phyloP scores from a whole-genome alignment of 1,140 invertebrate species.

The Meloidogyne hapla region DNA sequence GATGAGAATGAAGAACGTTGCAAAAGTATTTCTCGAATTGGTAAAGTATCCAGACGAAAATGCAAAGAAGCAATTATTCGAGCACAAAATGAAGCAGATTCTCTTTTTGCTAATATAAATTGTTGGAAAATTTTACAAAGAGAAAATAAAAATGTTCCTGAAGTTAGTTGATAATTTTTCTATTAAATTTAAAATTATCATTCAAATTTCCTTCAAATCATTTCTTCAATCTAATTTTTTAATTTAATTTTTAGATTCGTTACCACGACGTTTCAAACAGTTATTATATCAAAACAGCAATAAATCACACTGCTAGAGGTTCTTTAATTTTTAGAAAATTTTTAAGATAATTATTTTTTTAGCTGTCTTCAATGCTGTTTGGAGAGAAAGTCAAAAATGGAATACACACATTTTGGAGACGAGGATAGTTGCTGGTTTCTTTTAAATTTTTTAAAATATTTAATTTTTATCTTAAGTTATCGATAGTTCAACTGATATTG shows the following conservation, averaged over 20 bases:
- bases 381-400: conserved; percentile 40
- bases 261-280: conserved; percentile 29
- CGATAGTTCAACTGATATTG: conserved; percentile 31
- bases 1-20: conserved; percentile 15
- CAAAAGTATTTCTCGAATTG: conserved; percentile 27
- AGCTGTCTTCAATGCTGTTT: conserved; percentile 33
- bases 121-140: conserved; percentile 23
- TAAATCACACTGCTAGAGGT: conserved; percentile 15
- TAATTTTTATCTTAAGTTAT: conserved; percentile 15
- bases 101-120: conserved; percentile 7
- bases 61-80: conserved; percentile 26
- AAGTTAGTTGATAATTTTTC: neutral
- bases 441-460: conserved; percentile 14
- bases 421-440: conserved; percentile 23
- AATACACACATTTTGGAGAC: conserved; percentile 35
- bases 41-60: conserved; percentile 16
- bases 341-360: neutral
- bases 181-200: neutral
- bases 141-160: neutral
- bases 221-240: neutral
- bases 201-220: too few species aligned
- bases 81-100: conserved; percentile 11
- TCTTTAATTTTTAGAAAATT: neutral
- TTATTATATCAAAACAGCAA: conserved; percentile 22
- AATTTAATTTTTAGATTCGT: conserved; percentile 11